Evolutionary conservation across 2,888 invertebrate species (phyloP), one percentile per base, ranked within the genome.

Genomic region (Nomada fucata): DNA sequence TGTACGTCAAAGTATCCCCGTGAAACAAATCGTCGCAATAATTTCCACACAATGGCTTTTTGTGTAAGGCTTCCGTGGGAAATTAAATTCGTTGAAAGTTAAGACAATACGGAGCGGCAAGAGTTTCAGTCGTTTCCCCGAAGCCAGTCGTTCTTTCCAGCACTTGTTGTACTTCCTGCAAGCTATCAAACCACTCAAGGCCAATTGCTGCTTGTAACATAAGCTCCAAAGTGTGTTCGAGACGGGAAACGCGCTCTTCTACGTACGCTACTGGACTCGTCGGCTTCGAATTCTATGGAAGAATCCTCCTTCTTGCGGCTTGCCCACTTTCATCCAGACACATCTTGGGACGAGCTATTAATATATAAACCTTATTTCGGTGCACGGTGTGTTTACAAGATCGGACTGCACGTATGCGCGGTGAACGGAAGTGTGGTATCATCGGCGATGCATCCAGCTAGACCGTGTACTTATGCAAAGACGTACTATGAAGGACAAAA

Each of bases 351-450:
- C 81, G 82, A 60, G 86, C 90, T 91, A 91, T 90, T 91, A 91
- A 91, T 91, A 91, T 87, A 83, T 74, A 81, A 84, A 81, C 73
- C 82, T 89, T 91, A 91, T 91, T 91, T 90, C 86, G 84, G 88
- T 86, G 84, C 71, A 75, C 82, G 80, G 77, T 84, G 88, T 91
- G 90, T 91, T 91, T 90, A 91, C 90, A 90, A 89, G 87, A 87
- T 86, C 83, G 82, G 42, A 65, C 68, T 75, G 72, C 73, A 55
- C 78, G 61, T 74, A 76, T 65, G 47, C 53, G 18, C 64, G 73
- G 74, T 79, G 76, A 90, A 87, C 87, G 87, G 88, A 89, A 88
- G 84, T 82, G 70, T 70, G 79, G 69, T 82, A 84, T 36, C 86
- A 81, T 87, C 86, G 79, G 76, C 71, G 55, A 63, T 72, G 68